These are phyloP conservation scores for Stenopsyche tienmushanensis DNA, from an alignment of 1,140 invertebrate genomes.

Conservation along the genomic window DNA sequence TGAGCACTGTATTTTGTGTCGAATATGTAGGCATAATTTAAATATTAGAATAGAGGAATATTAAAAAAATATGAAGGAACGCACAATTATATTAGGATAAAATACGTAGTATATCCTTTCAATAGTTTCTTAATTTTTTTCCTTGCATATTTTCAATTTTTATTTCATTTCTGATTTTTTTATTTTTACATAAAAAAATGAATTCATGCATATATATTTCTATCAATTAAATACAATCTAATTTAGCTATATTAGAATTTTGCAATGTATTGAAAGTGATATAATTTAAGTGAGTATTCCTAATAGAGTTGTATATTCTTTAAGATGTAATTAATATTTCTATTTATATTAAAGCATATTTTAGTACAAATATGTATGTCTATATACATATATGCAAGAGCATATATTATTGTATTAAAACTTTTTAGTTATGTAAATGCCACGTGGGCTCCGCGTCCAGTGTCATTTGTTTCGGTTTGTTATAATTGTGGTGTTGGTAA, in stretches of 20 bases:
- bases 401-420: neutral
- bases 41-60: neutral
- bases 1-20: too few relatives aligned
- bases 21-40: neutral
- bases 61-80: conserved; percentile 13
- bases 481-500: too few relatives aligned
- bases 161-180: neutral
- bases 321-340: conserved; percentile 14
- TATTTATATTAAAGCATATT: neutral
- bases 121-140: conserved; percentile 20
- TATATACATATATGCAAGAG: neutral
- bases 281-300: conserved; percentile 32
- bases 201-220: neutral
- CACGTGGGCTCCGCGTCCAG: too few relatives aligned
- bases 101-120: conserved; percentile 30
- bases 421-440: conserved; percentile 1
- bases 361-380: neutral
- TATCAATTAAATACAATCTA: neutral
- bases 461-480: too few relatives aligned
- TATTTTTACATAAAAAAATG: neutral
- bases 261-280: conserved; percentile 37
- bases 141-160: conserved; percentile 7
- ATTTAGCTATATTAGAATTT: conserved; percentile 19
- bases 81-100: conserved; percentile 36
- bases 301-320: conserved; percentile 32